Evolutionary conservation across 1,140 invertebrate species (phyloP).

Genomic region (Druon quercuslanigerum): DNA sequence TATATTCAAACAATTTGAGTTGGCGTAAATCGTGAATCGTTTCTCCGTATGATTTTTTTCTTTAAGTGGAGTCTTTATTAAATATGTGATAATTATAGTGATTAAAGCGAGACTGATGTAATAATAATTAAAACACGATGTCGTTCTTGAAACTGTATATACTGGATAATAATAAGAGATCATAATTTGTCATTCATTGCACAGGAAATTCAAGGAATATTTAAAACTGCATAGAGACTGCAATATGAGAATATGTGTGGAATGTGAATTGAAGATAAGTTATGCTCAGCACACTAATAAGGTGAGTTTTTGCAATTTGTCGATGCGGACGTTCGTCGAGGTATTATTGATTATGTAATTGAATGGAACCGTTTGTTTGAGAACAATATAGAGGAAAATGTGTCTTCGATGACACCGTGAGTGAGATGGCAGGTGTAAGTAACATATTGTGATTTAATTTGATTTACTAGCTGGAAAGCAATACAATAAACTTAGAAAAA

Average conservation of each 20-base stretch:
- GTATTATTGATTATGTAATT: conserved; percentile 14
- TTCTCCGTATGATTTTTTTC: no score
- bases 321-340: not conserved
- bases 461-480: not conserved
- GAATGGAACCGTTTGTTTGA: not conserved
- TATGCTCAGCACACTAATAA: conserved; percentile 1
- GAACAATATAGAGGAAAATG: not conserved
- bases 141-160: no score
- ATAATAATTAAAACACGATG: no score
- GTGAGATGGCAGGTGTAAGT: conserved; percentile 5
- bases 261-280: conserved; percentile 1
- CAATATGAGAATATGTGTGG: not conserved
- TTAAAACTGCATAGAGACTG: not conserved
- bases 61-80: no score
- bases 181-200: no score
- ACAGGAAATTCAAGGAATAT: no score
- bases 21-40: no score
- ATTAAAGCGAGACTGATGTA: no score
- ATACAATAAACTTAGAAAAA: not conserved
- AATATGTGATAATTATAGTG: no score
- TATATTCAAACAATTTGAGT: no score
- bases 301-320: conserved; percentile 18
- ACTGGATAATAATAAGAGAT: no score
- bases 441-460: no score
- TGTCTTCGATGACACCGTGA: not conserved